These are phyloP conservation scores for Hydropotes inermis DNA, from an alignment of 2,113 vertebrate species.

Conservation along the genomic window DNA sequence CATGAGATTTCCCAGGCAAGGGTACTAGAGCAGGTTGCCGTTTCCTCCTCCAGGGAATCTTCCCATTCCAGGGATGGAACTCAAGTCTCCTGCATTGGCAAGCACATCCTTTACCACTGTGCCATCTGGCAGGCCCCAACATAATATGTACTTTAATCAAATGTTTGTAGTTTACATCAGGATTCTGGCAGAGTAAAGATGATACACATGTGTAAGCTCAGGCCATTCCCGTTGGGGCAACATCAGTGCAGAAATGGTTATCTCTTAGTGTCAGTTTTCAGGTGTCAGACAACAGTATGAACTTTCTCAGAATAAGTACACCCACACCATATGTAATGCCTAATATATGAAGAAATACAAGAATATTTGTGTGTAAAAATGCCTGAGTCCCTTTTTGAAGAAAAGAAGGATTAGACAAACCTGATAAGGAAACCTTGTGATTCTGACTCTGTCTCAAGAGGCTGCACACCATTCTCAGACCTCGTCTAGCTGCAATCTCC, in stretches of 20 bases:
- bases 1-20: not conserved
- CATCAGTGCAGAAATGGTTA: not conserved
- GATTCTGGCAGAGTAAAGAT: not conserved
- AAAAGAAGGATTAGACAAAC: not conserved
- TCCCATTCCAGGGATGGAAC: not conserved
- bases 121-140: not conserved
- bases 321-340: not conserved
- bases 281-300: not conserved
- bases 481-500: not conserved
- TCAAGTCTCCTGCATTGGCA: not conserved
- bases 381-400: not conserved
- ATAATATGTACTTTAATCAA: not conserved
- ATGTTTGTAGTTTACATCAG: not conserved
- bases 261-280: not conserved
- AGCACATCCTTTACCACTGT: not conserved
- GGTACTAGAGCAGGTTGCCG: not conserved
- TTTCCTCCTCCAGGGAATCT: not conserved
- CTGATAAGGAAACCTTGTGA: not conserved
- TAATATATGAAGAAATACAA: not conserved
- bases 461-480: not conserved
- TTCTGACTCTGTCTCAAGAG: not conserved
- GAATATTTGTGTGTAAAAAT: not conserved
- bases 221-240: fast-evolving
- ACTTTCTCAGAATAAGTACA: not conserved
- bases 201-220: not conserved